Percentiles rank a stretch among this genome's conserved stretches.
These are phyloP conservation scores for Ammodytes dubius DNA, from an alignment of 2,113 vertebrate genomes.

Conservation along the genomic window DNA sequence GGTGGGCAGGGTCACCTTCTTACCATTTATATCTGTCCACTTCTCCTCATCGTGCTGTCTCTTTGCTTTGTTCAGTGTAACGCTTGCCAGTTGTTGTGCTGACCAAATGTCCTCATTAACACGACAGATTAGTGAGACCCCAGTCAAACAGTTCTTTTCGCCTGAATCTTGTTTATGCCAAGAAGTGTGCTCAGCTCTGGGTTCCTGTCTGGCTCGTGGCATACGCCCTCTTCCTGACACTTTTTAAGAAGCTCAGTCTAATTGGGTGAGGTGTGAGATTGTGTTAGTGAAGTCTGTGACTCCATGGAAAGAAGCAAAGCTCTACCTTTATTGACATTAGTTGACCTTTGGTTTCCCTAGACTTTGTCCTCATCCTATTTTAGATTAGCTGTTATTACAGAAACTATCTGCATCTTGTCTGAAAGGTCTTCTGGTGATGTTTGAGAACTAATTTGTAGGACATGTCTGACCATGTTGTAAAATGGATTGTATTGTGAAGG, in stretches of 20 bases:
- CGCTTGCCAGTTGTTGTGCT: background rate
- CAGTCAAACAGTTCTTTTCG: background rate
- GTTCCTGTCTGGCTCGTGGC: constrained; percentile 23
- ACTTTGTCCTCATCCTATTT: constrained; percentile 28
- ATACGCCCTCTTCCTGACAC: constrained; percentile 35
- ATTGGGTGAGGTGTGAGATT: constrained; percentile 33
- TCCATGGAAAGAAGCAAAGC: constrained; percentile 23
- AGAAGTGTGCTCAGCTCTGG: constrained; percentile 2
- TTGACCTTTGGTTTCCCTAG: constrained; percentile 30
- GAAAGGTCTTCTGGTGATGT: background rate
- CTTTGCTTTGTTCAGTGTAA: background rate
- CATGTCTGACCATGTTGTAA: too few species aligned
- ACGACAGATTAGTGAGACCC: background rate
- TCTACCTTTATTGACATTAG: constrained; percentile 17
- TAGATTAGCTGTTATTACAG: constrained; percentile 13
- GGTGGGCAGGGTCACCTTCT: constrained; percentile 60
- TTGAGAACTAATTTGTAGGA: too few species aligned
- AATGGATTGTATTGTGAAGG: too few species aligned
- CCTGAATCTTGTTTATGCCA: constrained; percentile 27
- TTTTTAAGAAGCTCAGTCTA: constrained; percentile 47
- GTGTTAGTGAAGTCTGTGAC: constrained; percentile 31
- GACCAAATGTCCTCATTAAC: constrained; percentile 8
- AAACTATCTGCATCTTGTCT: constrained; percentile 1
- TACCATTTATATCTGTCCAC: constrained; percentile 50
- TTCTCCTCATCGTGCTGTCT: constrained; percentile 30